These are phyloP conservation scores for Columbina picui DNA, from an alignment of 2,113 vertebrate species.

Conservation along the genomic window DNA sequence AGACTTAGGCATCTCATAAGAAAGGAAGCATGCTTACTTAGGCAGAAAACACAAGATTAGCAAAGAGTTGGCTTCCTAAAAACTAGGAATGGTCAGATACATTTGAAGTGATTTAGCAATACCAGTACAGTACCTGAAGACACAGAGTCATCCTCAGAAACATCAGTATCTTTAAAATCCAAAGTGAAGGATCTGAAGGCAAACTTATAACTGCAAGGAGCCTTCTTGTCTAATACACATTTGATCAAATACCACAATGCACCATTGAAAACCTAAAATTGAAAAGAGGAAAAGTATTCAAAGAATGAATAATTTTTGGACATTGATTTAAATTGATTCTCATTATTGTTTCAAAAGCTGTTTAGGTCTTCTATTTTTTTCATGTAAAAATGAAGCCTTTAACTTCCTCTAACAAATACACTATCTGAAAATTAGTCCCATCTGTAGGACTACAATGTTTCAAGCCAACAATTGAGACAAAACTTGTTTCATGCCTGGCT, in stretches of 20 bases:
- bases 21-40: neutral
- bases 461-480: neutral
- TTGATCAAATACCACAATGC: conserved; percentile 84
- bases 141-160: conserved; percentile 7
- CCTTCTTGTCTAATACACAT: conserved; percentile 64
- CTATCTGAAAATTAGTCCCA: neutral
- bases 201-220: conserved; percentile 75
- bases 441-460: neutral
- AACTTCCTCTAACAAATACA: neutral
- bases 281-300: conserved; percentile 18
- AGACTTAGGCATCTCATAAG: neutral
- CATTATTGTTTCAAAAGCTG: neutral
- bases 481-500: neutral
- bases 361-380: neutral
- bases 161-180: conserved; percentile 51
- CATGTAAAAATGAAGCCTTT: neutral
- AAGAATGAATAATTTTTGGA: neutral
- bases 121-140: conserved; percentile 66
- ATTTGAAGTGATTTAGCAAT: neutral
- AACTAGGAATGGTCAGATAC: neutral
- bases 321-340: neutral
- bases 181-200: conserved; percentile 83
- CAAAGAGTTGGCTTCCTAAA: neutral
- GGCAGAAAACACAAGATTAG: neutral
- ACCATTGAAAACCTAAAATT: conserved; percentile 81